These are phyloP conservation scores for Pseudoatta argentina DNA, from an alignment of 1,140 invertebrate species.

Conservation along the genomic window DNA sequence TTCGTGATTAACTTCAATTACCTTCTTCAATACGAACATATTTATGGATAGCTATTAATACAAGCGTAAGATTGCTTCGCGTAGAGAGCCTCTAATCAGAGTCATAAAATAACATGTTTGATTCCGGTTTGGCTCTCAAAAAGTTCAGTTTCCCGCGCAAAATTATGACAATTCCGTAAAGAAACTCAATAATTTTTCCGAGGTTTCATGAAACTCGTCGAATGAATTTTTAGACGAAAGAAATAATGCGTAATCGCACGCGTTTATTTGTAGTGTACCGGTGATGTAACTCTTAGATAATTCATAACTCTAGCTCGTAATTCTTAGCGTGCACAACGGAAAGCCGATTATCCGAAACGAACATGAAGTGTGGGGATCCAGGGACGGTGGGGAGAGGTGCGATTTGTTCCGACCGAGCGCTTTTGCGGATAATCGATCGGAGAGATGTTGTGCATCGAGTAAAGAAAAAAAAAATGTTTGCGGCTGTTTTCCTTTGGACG, in stretches of 20 bases:
- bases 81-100: background rate
- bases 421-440: slow-evolving; percentile 61
- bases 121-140: background rate
- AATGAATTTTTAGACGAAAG: background rate
- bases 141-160: background rate
- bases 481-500: slow-evolving; percentile 42
- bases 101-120: background rate
- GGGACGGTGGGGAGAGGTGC: slow-evolving; percentile 5
- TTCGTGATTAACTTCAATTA: background rate
- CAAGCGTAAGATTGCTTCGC: background rate
- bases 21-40: background rate
- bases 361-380: background rate
- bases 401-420: slow-evolving; percentile 55
- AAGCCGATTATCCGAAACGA: slow-evolving; percentile 56
- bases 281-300: slow-evolving; percentile 53
- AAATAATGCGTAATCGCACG: background rate
- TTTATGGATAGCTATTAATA: background rate
- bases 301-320: slow-evolving; percentile 47
- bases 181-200: background rate
- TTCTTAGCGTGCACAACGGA: slow-evolving; percentile 40
- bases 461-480: slow-evolving; percentile 54
- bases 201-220: background rate
- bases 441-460: slow-evolving; percentile 50
- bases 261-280: slow-evolving; percentile 22
- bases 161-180: slow-evolving; percentile 16